Evolutionary conservation across 2,888 invertebrate genomes (phyloP).

Genomic region (Drosophila hamatofila): DNA sequence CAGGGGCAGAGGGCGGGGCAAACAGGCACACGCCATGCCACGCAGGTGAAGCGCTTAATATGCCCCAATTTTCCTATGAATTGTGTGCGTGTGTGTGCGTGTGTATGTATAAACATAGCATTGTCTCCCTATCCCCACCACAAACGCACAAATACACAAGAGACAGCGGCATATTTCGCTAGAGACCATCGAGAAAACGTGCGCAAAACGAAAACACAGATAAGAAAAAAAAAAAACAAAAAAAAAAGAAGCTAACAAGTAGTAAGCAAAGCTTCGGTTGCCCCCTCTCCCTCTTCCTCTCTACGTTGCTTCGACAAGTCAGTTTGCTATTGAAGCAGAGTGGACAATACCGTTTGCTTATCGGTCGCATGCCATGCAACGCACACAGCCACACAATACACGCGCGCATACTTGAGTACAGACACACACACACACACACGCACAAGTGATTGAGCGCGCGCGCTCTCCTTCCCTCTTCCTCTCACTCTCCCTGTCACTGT

Average conservation of each 20-base stretch:
- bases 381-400: background rate
- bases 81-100: slow-evolving; percentile 2
- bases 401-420: slow-evolving; percentile 1
- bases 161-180: slow-evolving; percentile 52
- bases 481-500: background rate
- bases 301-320: slow-evolving; percentile 11
- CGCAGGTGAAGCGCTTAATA: slow-evolving; percentile 54
- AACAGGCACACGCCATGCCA: slow-evolving; percentile 1
- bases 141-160: slow-evolving; percentile 1
- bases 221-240: slow-evolving; percentile 55
- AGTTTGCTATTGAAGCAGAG: slow-evolving; percentile 46
- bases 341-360: slow-evolving; percentile 65
- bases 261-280: slow-evolving; percentile 21
- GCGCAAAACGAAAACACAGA: slow-evolving; percentile 75
- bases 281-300: background rate
- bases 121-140: background rate
- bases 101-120: background rate
- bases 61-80: slow-evolving; percentile 45
- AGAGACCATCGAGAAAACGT: slow-evolving; percentile 66
- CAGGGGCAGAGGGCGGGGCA: background rate
- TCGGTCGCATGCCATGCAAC: slow-evolving; percentile 61
- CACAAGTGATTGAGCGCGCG: slow-evolving; percentile 11
- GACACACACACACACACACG: background rate
- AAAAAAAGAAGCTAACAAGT: slow-evolving; percentile 32
- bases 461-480: slow-evolving; percentile 5